phyloP scores from a whole-genome alignment of 2,113 vertebrate genomes.

The Prionailurus viverrinus region DNA sequence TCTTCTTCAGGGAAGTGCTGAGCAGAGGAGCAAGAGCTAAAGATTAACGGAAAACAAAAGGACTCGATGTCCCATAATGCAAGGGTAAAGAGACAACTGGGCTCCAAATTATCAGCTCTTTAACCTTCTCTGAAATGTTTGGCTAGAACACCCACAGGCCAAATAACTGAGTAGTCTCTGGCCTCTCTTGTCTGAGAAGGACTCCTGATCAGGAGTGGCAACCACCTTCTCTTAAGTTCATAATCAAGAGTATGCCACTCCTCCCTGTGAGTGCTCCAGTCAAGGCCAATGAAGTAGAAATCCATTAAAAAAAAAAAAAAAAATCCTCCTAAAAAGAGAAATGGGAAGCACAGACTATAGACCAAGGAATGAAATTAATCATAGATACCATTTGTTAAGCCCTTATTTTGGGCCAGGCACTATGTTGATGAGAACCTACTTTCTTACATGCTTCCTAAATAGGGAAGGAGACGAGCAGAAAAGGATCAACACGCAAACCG shows the following conservation, averaged over 20 bases:
- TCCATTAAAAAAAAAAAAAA: neutral
- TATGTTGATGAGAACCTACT: neutral
- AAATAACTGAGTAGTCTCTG: slow-evolving; percentile 2
- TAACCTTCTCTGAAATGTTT: neutral
- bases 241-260: neutral
- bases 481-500: neutral
- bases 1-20: slow-evolving; percentile 50
- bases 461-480: neutral
- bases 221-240: neutral
- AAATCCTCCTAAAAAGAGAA: neutral
- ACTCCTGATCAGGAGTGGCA: neutral
- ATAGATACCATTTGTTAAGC: neutral
- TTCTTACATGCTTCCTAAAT: neutral
- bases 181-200: neutral
- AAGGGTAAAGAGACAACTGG: neutral
- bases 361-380: neutral
- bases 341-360: neutral
- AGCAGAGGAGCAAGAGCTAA: slow-evolving; percentile 31
- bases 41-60: slow-evolving; percentile 39
- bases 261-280: neutral
- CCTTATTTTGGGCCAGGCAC: neutral
- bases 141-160: neutral
- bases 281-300: neutral
- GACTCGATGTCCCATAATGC: neutral
- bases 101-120: slow-evolving; percentile 1